Evolutionary conservation across 2,888 invertebrate genomes (phyloP).

Genomic region (Elaeidobius kamerunicus): DNA sequence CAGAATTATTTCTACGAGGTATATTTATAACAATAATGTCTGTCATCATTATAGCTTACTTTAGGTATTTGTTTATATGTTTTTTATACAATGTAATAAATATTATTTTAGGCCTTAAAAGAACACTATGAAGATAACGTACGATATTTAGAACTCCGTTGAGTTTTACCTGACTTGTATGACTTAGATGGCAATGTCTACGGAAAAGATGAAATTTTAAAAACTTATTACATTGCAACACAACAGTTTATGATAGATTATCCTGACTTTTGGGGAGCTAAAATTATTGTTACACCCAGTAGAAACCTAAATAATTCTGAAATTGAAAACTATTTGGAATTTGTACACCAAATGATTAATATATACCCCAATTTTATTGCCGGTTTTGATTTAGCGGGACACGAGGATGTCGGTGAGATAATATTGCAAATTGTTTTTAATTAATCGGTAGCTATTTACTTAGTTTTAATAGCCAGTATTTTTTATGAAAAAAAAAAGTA

Average conservation of each 20-base stretch:
- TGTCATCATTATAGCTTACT: too few species aligned
- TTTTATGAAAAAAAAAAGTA: too few species aligned
- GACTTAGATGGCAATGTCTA: conserved; percentile 55
- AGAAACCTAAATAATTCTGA: conserved; percentile 45
- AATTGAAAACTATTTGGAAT: conserved; percentile 41
- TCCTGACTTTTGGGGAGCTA: conserved; percentile 58
- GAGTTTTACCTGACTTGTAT: conserved; percentile 54
- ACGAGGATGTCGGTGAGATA: conserved; percentile 70
- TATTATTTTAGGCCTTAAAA: conserved; percentile 50
- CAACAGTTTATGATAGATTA: conserved; percentile 54
- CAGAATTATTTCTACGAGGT: conserved; percentile 55
- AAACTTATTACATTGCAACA: conserved; percentile 51
- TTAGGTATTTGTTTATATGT: too few species aligned
- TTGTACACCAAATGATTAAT: conserved; percentile 24
- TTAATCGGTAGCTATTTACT: too few species aligned
- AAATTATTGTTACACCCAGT: conserved; percentile 60
- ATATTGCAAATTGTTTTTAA: too few species aligned
- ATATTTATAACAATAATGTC: too few species aligned
- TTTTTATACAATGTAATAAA: too few species aligned
- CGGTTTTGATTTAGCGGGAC: conserved; percentile 80
- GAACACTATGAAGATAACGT: conserved; percentile 63
- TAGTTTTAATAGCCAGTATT: too few species aligned
- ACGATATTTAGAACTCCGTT: conserved; percentile 59
- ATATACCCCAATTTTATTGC: conserved; percentile 61
- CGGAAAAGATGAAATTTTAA: conserved; percentile 50